phyloP scores from a whole-genome alignment of 37 sponge, comb jelly and placozoan genomes.

The Axinella damicornis region DNA sequence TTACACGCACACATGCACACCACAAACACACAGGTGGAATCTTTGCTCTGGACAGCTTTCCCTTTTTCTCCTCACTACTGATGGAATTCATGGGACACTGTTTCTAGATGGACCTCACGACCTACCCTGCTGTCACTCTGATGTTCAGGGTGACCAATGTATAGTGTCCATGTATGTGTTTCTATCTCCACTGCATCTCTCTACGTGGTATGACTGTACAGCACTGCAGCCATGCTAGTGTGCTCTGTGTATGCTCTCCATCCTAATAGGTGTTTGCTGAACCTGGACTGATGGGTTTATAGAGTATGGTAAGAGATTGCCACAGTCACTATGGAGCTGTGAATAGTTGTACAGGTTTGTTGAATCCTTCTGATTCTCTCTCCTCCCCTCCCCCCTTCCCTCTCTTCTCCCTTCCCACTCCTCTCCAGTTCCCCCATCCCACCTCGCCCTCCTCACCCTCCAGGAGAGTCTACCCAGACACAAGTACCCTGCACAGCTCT shows the following conservation, averaged over 20 bases:
- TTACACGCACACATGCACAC: too few relatives aligned
- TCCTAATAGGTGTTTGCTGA: slow-evolving; percentile 56
- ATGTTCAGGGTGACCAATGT: slow-evolving; percentile 71
- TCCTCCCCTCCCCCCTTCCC: too few relatives aligned
- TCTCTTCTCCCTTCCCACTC: too few relatives aligned
- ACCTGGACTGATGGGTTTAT: slow-evolving; percentile 48
- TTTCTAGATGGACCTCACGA: slow-evolving; percentile 69
- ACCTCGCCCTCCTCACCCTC: too few relatives aligned
- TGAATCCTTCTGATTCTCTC: too few relatives aligned
- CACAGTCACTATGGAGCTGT: too few relatives aligned
- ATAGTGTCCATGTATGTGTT: slow-evolving; percentile 22
- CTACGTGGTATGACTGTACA: background rate
- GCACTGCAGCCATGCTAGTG: slow-evolving; percentile 46
- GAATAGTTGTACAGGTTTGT: background rate
- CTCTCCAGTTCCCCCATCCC: too few relatives aligned
- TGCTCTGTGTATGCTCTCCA: background rate
- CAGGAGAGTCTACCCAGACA: slow-evolving; percentile 23
- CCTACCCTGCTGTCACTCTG: too few relatives aligned
- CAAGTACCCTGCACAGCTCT: background rate
- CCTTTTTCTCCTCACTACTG: slow-evolving; percentile 72
- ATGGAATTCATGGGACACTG: slow-evolving; percentile 67
- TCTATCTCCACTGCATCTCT: too few relatives aligned
- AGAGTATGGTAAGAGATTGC: slow-evolving; percentile 34
- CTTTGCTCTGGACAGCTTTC: slow-evolving; percentile 76
- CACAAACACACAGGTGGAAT: slow-evolving; percentile 59